Percentiles rank a stretch among this genome's conserved stretches.
Conservation (phyloP, 2,113 vertebrate species). For the Asarcornis scutulata region DNA sequence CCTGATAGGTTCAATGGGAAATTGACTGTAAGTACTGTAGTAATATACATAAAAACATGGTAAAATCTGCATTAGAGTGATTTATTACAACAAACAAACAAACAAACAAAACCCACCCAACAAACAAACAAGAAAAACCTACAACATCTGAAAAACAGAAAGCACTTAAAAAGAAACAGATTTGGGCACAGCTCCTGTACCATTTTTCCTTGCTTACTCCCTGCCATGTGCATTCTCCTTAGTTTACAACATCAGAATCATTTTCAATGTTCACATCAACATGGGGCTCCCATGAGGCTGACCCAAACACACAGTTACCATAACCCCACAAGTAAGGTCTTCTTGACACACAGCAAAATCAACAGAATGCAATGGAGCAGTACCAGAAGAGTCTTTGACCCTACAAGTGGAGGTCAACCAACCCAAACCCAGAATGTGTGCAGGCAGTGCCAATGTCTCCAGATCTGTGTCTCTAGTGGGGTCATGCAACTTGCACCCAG, state of each 20-base stretch:
- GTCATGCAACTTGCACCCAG: neutral
- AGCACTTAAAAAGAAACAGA: neutral
- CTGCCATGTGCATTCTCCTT: neutral
- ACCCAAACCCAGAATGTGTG: neutral
- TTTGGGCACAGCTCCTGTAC: neutral
- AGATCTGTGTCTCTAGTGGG: neutral
- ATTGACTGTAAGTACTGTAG: neutral
- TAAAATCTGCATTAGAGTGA: neutral
- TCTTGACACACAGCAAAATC: accelerated
- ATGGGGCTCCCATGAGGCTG: neutral
- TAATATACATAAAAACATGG: neutral
- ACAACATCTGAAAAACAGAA: neutral
- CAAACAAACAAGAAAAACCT: neutral
- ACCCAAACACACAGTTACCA: accelerated
- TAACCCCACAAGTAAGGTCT: neutral
- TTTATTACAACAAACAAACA: neutral
- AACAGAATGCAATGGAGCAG: neutral
- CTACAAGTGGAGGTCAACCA: neutral
- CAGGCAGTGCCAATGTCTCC: neutral
- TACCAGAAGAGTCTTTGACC: neutral
- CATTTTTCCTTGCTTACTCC: neutral
- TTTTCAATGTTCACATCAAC: neutral
- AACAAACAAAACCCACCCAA: neutral
- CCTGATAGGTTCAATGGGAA: neutral
- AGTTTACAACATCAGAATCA: neutral